Base-by-base conservation (phyloP, 2,113 vertebrate species). In the Martes martes region DNA sequence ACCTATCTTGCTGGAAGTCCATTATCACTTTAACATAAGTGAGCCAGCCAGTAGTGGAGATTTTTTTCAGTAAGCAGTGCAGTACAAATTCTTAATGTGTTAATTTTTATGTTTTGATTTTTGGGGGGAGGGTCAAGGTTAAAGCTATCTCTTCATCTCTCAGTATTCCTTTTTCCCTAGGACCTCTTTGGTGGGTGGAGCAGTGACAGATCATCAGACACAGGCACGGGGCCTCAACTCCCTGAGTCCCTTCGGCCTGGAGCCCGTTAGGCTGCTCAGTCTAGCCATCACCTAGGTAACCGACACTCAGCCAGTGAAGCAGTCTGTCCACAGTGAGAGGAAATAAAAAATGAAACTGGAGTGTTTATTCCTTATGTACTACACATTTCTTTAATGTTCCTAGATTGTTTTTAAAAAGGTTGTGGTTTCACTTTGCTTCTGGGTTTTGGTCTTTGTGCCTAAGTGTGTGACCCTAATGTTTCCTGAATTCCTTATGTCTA, bases 281-380 rank as follows among this genome's bases (percentile, higher is more conserved):
- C 47, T 95, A 11, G 81, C 69, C 33, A 16, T 97, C 89, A 81
- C 97, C 96, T 92, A 90, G 95, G 96, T 92, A 97, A 93, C 94
- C 28, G 82, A 78, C 79, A 47, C 1, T 2, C 21, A 55, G 50
- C 92, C 76, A 42, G 52, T 42, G 73, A 96, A 97, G 59, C 50
- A 91, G 89, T 55, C 93, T 97, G 97, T 95, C 74, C 82, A 16
- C 24, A 91, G 82, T 6, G 80, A 93, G 93, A 96, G 96, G 96
- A 98, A 98, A 96, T 83, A 82, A 96, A 97, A 97, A 89, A 1
- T 4, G 50, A 79, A 71, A 87, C 85, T 92, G 85, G 85, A 79
- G 73, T 13, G 50, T 95, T 94, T 92, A 69, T 74, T 61, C 85
- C 83, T 82, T 90, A 92, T 87, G 80, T 97, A 42, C 95, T 63